A percentile compares a stretch with the other conserved stretches of the same genome.
These are phyloP conservation scores for Numida meleagris DNA, from an alignment of 2,113 vertebrate genomes.

Conservation along the genomic window DNA sequence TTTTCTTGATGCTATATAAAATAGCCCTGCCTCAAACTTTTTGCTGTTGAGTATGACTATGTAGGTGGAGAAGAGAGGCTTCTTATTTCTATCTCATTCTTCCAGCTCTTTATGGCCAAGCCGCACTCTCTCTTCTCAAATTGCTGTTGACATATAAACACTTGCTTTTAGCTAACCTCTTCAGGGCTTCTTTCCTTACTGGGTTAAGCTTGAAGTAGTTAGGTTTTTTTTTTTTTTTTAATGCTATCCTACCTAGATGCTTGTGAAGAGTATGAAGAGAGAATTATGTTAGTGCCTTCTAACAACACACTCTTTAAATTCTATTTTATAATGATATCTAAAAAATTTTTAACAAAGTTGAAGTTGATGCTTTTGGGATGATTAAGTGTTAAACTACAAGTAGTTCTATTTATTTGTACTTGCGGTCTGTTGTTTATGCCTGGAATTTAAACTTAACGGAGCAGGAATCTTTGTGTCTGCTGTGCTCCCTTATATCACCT, in stretches of 20 bases:
- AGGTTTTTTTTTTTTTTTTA: background rate
- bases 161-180: background rate
- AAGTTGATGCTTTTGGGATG: background rate
- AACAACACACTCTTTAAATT: background rate
- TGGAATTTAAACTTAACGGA: background rate
- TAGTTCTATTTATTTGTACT: background rate
- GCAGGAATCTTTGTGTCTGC: background rate
- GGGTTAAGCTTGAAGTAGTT: background rate
- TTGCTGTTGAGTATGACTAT: background rate
- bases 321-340: background rate
- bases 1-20: background rate
- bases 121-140: background rate
- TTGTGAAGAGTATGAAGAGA: background rate
- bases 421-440: background rate
- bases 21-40: background rate
- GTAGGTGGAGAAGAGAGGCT: background rate
- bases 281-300: background rate
- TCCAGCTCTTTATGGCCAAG: background rate
- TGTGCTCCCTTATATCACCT: background rate
- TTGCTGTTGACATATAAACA: background rate
- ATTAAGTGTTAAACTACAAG: background rate
- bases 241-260: background rate
- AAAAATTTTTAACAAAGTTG: background rate
- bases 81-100: background rate
- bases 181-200: background rate